Evolutionary conservation across 2,888 invertebrate species (phyloP), one percentile per base, ranked within the genome.

Genomic region (Drosophila meridionalis): DNA sequence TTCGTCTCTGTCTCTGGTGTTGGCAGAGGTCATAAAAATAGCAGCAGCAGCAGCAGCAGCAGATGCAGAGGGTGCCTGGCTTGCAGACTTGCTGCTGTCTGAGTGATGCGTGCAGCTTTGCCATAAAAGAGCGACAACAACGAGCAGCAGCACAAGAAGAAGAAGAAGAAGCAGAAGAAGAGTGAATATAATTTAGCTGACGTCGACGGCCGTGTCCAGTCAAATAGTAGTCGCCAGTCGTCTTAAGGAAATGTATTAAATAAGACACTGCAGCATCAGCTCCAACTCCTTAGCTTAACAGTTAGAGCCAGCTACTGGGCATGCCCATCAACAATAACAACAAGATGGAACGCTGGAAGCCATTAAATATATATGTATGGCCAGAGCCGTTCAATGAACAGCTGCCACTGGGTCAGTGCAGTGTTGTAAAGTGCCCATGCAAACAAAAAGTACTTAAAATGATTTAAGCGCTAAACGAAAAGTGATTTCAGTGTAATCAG

Each of bases 91-190:
- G 53, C 50, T 50, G 48, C 30, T 56, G 80, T 76, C 89, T 85
- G 85, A 89, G 75, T 81, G 82, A 85, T 85, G 89, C 85, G 85
- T 85, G 85, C 89, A 83, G 76, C 82, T 89, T 87, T 87, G 89
- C 84, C 87, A 89, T 88, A 85, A 88, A 85, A 86, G 83, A 71
- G 80, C 77, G 62, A 73, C 82, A 78, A 77, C 50, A 50, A 73
- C 85, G 11, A 11, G 2, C 40, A 63, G 30, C 71, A 66, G 6
- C 14, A 40, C 2, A 12, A 14, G 12, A 12, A 38, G 5, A 40
- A 69, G 40, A 43, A 55, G 20, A 56, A 45, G 20, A 55, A 80
- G 66, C 30, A 60, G 30, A 60, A 80, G 67, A 34, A 69, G 48
- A 64, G 36, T 68, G 68, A 55, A 48, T 67, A 81, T 85, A 83